Evolutionary conservation across 2,888 invertebrate species (phyloP), one percentile per base, ranked within the genome.

Genomic region (Mycalesis mineus): DNA sequence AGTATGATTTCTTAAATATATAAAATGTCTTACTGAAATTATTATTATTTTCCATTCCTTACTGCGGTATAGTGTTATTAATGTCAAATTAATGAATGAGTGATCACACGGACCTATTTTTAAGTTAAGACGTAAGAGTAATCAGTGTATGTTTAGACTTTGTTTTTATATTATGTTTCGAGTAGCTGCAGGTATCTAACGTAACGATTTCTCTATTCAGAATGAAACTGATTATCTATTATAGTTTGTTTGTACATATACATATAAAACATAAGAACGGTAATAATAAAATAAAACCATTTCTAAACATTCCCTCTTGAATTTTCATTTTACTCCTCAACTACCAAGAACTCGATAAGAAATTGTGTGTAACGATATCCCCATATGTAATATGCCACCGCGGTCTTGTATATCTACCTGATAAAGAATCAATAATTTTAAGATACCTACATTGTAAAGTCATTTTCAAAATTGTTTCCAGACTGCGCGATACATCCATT

Each of bases 181-280:
- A 75, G 70, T 78, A 76, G 73, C 71, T 73, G 73, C 76, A 71
- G 71, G 73, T 73, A 70, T 68, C 80, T 11, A 71, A 74, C 78
- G 72, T 81, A 84, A 87, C 74, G 81, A 87, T 81, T 86, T 87
- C 84, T 84, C 75, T 79, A 76, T 84, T 82, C 79, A 77, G 81
- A 84, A 86, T 82, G 22, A 42, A 84, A 82, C 82, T 84, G 83
- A 84, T 42, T 82, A 74, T 81, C 84, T 87, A 85, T 80, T 86
- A 84, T 84, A 87, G 83, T 88, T 89, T 88, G 85, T 85, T 88
- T 90, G 89, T 90, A 90, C 89, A 90, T 89, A 90, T 85, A 85
- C 84, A 84, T 81, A 75, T 84, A 84, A 88, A 86, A 80, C 85
- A 80, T 88, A 89, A 89, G 88, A 78, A 87, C 81, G 78, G 84